phyloP scores from a whole-genome alignment of 2,113 vertebrate genomes.

The Brachionichthys hirsutus region DNA sequence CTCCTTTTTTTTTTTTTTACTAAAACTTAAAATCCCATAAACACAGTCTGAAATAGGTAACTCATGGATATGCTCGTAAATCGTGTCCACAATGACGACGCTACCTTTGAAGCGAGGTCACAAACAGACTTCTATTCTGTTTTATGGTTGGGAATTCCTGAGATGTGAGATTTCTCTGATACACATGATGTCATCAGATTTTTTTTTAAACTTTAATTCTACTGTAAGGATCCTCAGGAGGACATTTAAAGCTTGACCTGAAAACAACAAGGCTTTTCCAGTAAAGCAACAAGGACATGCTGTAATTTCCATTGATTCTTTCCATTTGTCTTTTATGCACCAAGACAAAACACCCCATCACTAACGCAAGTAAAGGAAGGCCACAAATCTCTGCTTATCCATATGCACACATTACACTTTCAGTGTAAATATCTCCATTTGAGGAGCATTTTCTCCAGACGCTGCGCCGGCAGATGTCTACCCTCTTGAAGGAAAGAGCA shows the following conservation, averaged over 20 bases:
- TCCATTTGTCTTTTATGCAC: not conserved
- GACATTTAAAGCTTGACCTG: not conserved
- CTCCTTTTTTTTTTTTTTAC: too few relatives aligned
- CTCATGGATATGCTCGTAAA: not conserved
- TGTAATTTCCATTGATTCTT: not conserved
- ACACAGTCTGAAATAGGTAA: too few relatives aligned
- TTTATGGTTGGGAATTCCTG: too few relatives aligned
- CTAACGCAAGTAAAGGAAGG: not conserved
- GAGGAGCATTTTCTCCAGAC: constrained; percentile 10
- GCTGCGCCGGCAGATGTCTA: constrained; percentile 21
- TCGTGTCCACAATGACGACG: not conserved
- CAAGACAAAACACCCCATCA: not conserved
- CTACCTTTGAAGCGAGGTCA: not conserved
- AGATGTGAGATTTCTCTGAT: not conserved
- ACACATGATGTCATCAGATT: not conserved
- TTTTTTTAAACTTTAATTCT: not conserved
- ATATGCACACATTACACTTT: not conserved
- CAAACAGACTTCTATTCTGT: too few relatives aligned
- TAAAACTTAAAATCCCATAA: too few relatives aligned
- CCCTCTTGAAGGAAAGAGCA: constrained; percentile 38
- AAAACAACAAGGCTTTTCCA: too few relatives aligned
- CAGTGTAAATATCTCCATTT: constrained; percentile 16
- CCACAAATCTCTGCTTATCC: constrained; percentile 1
- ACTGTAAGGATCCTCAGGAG: too few relatives aligned
- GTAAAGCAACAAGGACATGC: not conserved